Base-by-base conservation (phyloP, 2,888 invertebrate species). In the Lagria hirta region DNA sequence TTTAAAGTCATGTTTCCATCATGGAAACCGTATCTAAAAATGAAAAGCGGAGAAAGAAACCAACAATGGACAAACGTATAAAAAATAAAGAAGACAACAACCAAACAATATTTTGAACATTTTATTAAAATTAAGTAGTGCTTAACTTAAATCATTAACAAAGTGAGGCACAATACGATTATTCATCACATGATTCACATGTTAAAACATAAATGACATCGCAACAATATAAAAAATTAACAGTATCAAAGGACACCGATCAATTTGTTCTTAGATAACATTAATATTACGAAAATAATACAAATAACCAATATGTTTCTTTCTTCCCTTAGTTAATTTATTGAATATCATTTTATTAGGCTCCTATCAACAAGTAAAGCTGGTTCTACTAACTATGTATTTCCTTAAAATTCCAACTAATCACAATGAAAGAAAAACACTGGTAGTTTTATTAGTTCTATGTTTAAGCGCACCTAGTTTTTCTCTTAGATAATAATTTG, bases 161-260 rank as follows among this genome's bases (percentile, higher is more conserved):
- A 57, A 65, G 61, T 63, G 65, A 65, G 65, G 64, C 65, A 65
- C 65, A 61, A 60, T 62, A 60, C 58, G 62, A 59, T 57, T 58
- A 55, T 58, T 57, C 51, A 55, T 60, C 56, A 60, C 57, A 57
- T 54, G 43, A 50, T 34, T 60, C 56, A 60, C 57, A 57, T 54
- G 43, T 51, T 34, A 53, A 55, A 51, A 49, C 51, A 50, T 48
- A 46, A 56, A 37, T 34, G 37, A 43, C 42, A 37, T 47, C 38
- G 47, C 47, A 47, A 43, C 47, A 46, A 47, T 35, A 46, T 42
- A 36, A 36, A 43, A 44, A 44, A 20, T 20, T 26, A 43, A 27
- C 44, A 44, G 32, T 27, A 37, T 43, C 43, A 28, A 41, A 41
- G 17, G 34, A 41, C 30, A 34, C 29, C 29, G 34, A 44, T 40